phyloP scores from a whole-genome alignment of 2,888 invertebrate species.

The Omphaloscelis lunosa region DNA sequence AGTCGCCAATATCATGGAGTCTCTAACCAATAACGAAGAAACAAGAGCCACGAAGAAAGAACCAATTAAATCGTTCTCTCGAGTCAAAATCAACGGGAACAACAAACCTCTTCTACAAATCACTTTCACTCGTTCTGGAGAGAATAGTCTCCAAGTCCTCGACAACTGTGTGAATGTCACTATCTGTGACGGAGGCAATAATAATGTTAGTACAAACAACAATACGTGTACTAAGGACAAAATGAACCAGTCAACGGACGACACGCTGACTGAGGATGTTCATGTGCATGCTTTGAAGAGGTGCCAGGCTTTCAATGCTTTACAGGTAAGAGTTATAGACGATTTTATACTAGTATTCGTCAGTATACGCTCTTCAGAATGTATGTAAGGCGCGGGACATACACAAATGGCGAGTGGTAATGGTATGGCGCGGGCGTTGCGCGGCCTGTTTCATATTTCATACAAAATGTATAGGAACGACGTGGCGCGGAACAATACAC shows the following conservation, averaged over 20 bases:
- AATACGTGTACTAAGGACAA: conserved; percentile 72
- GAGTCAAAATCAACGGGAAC: conserved; percentile 86
- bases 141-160: conserved; percentile 85
- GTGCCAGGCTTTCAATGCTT: conserved; percentile 89
- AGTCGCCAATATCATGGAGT: conserved; percentile 82
- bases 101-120: conserved; percentile 87
- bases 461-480: too few species aligned
- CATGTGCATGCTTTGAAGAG: conserved; percentile 84
- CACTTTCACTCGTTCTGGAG: conserved; percentile 83
- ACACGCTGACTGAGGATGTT: conserved; percentile 79
- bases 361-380: too few species aligned
- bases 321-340: conserved; percentile 80
- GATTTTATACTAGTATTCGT: not conserved
- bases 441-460: too few species aligned
- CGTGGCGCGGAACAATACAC: too few species aligned
- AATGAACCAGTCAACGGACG: conserved; percentile 77
- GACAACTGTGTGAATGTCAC: conserved; percentile 87
- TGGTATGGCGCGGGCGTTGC: too few species aligned
- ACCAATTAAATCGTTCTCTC: conserved; percentile 80
- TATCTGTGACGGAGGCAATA: conserved; percentile 76
- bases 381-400: too few species aligned
- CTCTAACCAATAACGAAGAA: conserved; percentile 73
- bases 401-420: too few species aligned
- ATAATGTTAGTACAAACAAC: conserved; percentile 44
- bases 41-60: conserved; percentile 72